phyloP scores from a whole-genome alignment of 2,797 vertebrate species.

The Huso huso region DNA sequence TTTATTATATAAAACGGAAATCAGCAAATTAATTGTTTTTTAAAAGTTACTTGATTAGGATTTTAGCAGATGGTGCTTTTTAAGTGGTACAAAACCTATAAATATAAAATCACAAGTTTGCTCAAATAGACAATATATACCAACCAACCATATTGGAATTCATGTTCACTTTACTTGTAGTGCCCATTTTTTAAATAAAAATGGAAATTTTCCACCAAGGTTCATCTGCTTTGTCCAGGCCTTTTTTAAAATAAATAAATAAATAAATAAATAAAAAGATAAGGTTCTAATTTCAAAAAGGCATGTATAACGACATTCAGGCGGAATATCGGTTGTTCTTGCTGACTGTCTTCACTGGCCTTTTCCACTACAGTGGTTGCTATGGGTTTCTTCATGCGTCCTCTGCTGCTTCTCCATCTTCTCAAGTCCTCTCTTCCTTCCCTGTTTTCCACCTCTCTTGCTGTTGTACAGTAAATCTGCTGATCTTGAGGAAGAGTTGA shows the following conservation, averaged over 20 bases:
- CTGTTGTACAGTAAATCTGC: conserved; percentile 85
- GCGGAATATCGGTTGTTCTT: background rate
- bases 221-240: background rate
- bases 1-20: background rate
- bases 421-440: conserved; percentile 54
- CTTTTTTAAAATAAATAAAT: background rate
- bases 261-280: too few species aligned
- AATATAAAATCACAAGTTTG: too few species aligned
- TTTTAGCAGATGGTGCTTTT: too few species aligned
- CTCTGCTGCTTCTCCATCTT: conserved; percentile 42
- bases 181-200: too few species aligned
- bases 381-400: conserved; percentile 27
- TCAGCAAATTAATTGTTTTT: background rate
- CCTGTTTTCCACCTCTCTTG: conserved; percentile 24
- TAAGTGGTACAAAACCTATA: too few species aligned
- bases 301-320: too few species aligned
- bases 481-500: conserved; percentile 97
- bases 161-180: too few species aligned
- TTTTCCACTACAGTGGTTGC: background rate
- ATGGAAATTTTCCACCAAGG: background rate
- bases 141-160: too few species aligned
- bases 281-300: too few species aligned
- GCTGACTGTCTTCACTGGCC: background rate
- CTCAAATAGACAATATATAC: too few species aligned
- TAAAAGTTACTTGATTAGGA: too few species aligned